These are phyloP conservation scores for Hanleya hanleyi DNA, from an alignment of 2,888 invertebrate genomes.

Conservation along the genomic window DNA sequence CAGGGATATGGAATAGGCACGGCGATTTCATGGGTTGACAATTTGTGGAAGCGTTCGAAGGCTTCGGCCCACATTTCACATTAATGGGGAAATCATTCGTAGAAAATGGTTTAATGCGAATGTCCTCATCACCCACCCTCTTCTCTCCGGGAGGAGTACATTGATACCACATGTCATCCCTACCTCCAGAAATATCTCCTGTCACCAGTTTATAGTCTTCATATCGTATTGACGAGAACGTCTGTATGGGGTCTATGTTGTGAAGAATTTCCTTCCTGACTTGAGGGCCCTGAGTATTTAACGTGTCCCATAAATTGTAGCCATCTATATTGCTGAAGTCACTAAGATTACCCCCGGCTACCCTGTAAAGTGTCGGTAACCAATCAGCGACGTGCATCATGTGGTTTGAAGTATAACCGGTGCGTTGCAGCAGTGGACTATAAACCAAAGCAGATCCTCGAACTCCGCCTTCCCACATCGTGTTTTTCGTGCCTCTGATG, in stretches of 20 bases:
- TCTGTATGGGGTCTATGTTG: constrained; percentile 62
- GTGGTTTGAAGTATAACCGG: constrained; percentile 81
- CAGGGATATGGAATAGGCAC: constrained; percentile 85
- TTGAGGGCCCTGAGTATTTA: constrained; percentile 79
- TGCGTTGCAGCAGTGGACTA: constrained; percentile 80
- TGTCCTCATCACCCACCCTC: constrained; percentile 19
- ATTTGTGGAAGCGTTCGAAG: constrained; percentile 50
- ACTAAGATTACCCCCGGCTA: constrained; percentile 77
- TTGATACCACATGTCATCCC: constrained; percentile 62
- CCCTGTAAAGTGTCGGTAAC: constrained; percentile 87
- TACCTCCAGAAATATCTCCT: constrained; percentile 47
- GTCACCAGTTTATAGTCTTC: constrained; percentile 66
- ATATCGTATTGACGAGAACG: constrained; percentile 54
- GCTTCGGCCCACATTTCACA: constrained; percentile 55
- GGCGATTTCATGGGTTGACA: constrained; percentile 81
- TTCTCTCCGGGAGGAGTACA: constrained; percentile 44
- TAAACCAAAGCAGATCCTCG: constrained; percentile 86
- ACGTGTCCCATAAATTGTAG: constrained; percentile 82
- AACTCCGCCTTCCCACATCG: constrained; percentile 83
- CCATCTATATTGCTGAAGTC: constrained; percentile 78
- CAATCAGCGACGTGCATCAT: constrained; percentile 89
- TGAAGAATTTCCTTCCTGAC: constrained; percentile 78
- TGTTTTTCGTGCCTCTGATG: constrained; percentile 68
- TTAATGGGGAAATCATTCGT: background rate
- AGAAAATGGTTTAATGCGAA: background rate